Conservation (phyloP, 2,797 vertebrate species). For the Zalophus californianus region DNA sequence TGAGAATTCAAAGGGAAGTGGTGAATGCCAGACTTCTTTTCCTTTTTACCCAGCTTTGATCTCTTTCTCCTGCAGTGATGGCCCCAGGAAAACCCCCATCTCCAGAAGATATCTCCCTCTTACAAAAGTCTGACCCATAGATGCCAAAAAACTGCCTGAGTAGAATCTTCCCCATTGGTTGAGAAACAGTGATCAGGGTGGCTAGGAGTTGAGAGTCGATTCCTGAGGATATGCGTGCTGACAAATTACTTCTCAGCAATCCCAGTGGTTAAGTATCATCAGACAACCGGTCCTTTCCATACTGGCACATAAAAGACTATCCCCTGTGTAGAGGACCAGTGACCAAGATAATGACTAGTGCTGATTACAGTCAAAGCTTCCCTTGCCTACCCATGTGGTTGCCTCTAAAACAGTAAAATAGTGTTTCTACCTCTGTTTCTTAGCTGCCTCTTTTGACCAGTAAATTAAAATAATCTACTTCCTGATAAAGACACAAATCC, state of each 20-base stretch:
- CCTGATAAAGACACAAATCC: background rate
- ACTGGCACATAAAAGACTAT: background rate
- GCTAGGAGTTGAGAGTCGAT: background rate
- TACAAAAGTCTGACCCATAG: background rate
- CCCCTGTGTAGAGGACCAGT: background rate
- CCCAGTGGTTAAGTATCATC: background rate
- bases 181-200: background rate
- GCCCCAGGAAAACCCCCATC: background rate
- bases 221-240: background rate
- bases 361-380: background rate
- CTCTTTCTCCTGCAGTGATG: background rate
- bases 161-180: background rate
- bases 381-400: background rate
- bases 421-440: background rate
- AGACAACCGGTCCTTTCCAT: background rate
- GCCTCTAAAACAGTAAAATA: background rate
- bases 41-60: background rate
- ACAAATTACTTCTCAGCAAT: background rate
- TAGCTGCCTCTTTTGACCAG: background rate
- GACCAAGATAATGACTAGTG: background rate
- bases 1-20: background rate
- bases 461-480: background rate
- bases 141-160: background rate
- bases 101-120: background rate
- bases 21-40: background rate